phyloP scores from a whole-genome alignment of 2,888 invertebrate genomes.

The Arge pagana region DNA sequence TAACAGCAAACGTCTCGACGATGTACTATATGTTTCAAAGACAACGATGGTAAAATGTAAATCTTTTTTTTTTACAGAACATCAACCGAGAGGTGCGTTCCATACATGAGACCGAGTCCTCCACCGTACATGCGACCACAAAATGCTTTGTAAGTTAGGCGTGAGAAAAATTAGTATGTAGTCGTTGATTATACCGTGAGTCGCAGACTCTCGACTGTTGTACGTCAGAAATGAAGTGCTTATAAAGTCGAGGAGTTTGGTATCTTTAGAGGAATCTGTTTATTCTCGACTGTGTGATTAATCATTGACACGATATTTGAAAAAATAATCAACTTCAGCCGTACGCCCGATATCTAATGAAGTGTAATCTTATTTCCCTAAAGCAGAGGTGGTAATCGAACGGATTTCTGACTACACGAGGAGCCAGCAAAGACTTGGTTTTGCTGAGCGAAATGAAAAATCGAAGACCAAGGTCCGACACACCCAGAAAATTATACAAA shows the following conservation, averaged over 20 bases:
- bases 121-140: slow-evolving; percentile 65
- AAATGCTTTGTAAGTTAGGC: slow-evolving; percentile 60
- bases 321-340: too few species aligned
- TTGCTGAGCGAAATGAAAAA: slow-evolving; percentile 56
- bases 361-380: too few species aligned
- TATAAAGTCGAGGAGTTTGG: neutral
- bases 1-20: too few species aligned
- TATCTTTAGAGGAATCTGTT: neutral
- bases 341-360: too few species aligned
- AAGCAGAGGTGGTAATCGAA: slow-evolving; percentile 47
- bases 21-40: too few species aligned
- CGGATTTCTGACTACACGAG: slow-evolving; percentile 63
- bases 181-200: too few species aligned
- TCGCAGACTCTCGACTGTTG: too few species aligned
- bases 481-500: slow-evolving; percentile 3
- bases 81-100: slow-evolving; percentile 48
- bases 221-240: slow-evolving; percentile 1
- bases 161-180: too few species aligned
- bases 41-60: too few species aligned
- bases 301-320: too few species aligned
- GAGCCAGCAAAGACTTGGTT: slow-evolving; percentile 62
- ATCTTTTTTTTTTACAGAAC: slow-evolving; percentile 41
- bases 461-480: neutral
- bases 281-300: slow-evolving; percentile 4
- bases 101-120: slow-evolving; percentile 62